Conservation (phyloP, 2,113 vertebrate species). For the Takifugu flavidus region DNA sequence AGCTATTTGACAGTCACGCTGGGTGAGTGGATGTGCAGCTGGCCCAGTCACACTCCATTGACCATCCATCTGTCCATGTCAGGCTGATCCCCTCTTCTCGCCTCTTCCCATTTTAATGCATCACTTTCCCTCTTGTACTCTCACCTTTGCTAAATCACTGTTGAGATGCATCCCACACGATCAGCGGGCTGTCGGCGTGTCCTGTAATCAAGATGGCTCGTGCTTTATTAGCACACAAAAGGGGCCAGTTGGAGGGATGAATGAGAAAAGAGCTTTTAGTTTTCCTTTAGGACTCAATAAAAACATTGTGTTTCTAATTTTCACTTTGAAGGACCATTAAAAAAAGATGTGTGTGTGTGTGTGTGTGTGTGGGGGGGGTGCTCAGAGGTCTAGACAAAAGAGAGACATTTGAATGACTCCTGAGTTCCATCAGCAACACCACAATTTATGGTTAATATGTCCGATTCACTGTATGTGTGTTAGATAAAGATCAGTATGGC, state of each 20-base stretch:
- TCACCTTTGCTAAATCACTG: conserved; percentile 37
- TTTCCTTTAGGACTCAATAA: too few relatives aligned
- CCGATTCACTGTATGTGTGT: too few relatives aligned
- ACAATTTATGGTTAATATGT: too few relatives aligned
- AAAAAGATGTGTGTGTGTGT: too few relatives aligned
- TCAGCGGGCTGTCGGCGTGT: conserved; percentile 27
- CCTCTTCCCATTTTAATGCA: conserved; percentile 16
- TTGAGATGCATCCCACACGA: conserved; percentile 11
- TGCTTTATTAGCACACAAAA: conserved; percentile 28
- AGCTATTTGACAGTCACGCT: conserved; percentile 64
- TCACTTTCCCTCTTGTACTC: conserved; percentile 10
- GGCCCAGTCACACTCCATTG: conserved; percentile 68
- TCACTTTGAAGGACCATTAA: too few relatives aligned
- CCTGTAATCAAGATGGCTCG: conserved; percentile 47
- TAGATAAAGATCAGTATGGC: too few relatives aligned
- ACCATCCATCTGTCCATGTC: conserved; percentile 70
- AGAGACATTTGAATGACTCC: too few relatives aligned
- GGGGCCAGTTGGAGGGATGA: background rate
- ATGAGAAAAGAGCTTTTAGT: conserved; percentile 17
- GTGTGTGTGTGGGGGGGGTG: too few relatives aligned
- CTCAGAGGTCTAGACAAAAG: too few relatives aligned
- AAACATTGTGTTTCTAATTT: too few relatives aligned
- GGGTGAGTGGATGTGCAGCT: conserved; percentile 65
- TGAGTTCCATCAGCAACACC: too few relatives aligned
- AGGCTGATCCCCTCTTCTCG: conserved; percentile 29